Conservation (phyloP, 2,888 invertebrate species). For the Metopia argyrocephala region DNA sequence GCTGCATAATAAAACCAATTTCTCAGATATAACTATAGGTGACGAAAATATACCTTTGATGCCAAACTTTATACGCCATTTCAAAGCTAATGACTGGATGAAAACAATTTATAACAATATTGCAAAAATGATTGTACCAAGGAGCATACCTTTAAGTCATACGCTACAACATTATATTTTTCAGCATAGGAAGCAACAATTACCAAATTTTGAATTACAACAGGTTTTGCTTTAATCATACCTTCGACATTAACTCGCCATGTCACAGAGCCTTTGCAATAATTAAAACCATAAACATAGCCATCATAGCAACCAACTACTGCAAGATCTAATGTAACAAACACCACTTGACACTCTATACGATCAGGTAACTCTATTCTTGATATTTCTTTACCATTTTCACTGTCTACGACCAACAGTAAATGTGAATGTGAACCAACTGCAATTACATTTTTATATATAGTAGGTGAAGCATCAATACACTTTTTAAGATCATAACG, state of each 20-base stretch:
- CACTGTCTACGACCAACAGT: constrained; percentile 82
- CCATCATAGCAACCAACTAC: constrained; percentile 90
- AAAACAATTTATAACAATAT: no score
- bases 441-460: constrained; percentile 78
- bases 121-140: neutral
- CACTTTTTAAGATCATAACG: constrained; percentile 82
- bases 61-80: constrained; percentile 74
- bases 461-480: constrained; percentile 88
- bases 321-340: constrained; percentile 78
- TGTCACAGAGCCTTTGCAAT: constrained; percentile 79
- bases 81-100: constrained; percentile 62
- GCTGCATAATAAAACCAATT: constrained; percentile 79
- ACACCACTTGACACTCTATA: constrained; percentile 84
- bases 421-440: constrained; percentile 88
- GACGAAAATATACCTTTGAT: constrained; percentile 80
- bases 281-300: constrained; percentile 83
- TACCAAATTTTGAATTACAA: constrained; percentile 82
- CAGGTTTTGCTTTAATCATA: constrained; percentile 78
- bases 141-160: constrained; percentile 68
- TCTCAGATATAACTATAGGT: constrained; percentile 74
- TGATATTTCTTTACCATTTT: constrained; percentile 80
- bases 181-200: constrained; percentile 80
- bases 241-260: constrained; percentile 82
- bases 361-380: constrained; percentile 82
- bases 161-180: constrained; percentile 72